Percentiles rank a stretch among this genome's conserved stretches.
Evolutionary conservation across 2,888 invertebrate genomes (phyloP).

Genomic region (Phalangium opilio): DNA sequence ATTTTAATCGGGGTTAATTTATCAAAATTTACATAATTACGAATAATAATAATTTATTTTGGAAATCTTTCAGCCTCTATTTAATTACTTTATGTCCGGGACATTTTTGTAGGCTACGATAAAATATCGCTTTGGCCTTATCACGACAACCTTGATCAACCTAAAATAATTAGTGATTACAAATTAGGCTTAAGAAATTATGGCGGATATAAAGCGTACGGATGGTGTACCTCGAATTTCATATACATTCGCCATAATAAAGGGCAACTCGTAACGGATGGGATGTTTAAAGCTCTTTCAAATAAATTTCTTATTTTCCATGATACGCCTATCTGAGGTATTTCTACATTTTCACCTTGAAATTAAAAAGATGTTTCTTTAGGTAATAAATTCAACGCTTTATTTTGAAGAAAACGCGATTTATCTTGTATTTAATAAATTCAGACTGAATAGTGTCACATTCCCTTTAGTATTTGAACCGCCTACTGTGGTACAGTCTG

Average conservation of each 20-base stretch:
- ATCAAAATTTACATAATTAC: too few species aligned
- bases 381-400: too few species aligned
- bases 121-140: conserved; percentile 29
- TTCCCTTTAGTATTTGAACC: too few species aligned
- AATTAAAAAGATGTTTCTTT: too few species aligned
- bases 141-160: conserved; percentile 21
- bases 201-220: background rate
- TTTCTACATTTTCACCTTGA: background rate
- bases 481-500: too few species aligned
- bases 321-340: conserved; percentile 22
- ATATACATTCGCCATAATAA: conserved; percentile 33
- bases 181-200: background rate
- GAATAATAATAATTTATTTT: too few species aligned
- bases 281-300: conserved; percentile 24
- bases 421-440: too few species aligned
- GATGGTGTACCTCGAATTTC: conserved; percentile 28
- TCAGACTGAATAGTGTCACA: too few species aligned
- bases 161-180: conserved; percentile 17
- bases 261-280: conserved; percentile 25
- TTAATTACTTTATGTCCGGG: conserved; percentile 32
- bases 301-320: conserved; percentile 27
- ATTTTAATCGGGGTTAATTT: background rate
- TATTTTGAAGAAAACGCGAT: too few species aligned
- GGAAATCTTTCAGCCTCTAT: background rate
- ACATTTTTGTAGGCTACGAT: conserved; percentile 32